A percentile compares a stretch with the other conserved stretches of the same genome.
Evolutionary conservation across 2,888 invertebrate genomes (phyloP).

Genomic region (Pharmacophagus antenor): DNA sequence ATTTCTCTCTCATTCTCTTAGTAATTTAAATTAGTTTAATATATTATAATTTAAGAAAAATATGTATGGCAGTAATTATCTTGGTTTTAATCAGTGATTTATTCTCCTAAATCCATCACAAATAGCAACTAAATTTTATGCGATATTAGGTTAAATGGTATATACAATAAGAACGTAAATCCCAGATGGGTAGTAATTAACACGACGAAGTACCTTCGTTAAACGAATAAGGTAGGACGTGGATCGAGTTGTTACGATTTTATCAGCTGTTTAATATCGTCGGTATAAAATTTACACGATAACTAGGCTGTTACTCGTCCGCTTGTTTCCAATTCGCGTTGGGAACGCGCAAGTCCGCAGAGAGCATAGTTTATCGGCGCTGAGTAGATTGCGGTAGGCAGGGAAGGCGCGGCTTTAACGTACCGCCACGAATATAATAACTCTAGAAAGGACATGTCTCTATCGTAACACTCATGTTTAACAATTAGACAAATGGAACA

Average conservation of each 20-base stretch:
- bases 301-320: conserved; percentile 14
- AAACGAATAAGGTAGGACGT: conserved; percentile 20
- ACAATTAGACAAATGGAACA: not conserved
- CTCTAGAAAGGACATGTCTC: conserved; percentile 23
- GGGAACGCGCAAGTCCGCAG: conserved; percentile 14
- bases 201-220: not conserved
- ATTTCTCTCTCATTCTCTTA: not conserved
- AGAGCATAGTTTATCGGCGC: conserved; percentile 29
- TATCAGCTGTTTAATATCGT: conserved; percentile 9
- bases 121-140: not conserved
- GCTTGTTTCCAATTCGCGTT: conserved; percentile 7
- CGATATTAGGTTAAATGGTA: not conserved
- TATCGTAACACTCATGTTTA: conserved; percentile 7
- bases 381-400: conserved; percentile 31
- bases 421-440: conserved; percentile 22
- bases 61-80: not conserved
- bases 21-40: not conserved
- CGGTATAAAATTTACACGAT: conserved; percentile 9
- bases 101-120: too few relatives aligned
- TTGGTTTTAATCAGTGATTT: not conserved
- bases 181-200: not conserved
- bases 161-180: not conserved
- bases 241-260: conserved; percentile 11
- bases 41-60: too few relatives aligned
- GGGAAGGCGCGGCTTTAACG: conserved; percentile 30